Evolutionary conservation across 2,113 vertebrate genomes (phyloP).

Genomic region (Pterocles orientalis): DNA sequence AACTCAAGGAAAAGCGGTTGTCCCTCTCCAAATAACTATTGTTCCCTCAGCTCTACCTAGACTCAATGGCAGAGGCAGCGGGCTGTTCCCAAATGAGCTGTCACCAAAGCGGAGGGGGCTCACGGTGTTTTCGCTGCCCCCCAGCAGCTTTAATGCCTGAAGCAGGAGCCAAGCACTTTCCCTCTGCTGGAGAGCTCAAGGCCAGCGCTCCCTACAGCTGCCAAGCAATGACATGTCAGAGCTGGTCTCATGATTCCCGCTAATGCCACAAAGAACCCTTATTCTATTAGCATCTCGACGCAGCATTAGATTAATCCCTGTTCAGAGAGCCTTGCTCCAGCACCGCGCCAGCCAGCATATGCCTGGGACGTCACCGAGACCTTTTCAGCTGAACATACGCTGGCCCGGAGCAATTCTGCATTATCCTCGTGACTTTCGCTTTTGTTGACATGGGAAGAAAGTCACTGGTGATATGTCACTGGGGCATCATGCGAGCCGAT

Average conservation of each 20-base stretch:
- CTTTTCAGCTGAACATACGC: neutral
- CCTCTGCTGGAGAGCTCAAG: neutral
- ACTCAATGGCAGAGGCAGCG: neutral
- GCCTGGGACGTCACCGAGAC: neutral
- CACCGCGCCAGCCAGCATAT: neutral
- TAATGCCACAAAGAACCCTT: constrained; percentile 49
- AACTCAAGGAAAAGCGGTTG: neutral
- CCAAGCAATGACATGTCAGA: constrained; percentile 59
- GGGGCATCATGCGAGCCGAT: rapidly evolving
- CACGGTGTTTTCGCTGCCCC: neutral
- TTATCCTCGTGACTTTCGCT: neutral
- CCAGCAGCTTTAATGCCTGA: neutral
- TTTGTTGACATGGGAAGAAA: neutral
- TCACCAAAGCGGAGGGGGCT: neutral
- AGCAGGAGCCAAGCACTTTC: neutral
- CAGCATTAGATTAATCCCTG: constrained; percentile 26
- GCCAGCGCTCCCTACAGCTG: neutral
- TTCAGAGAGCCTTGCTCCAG: neutral
- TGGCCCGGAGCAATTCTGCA: neutral
- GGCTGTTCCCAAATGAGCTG: neutral
- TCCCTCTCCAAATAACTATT: neutral
- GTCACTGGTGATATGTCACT: neutral
- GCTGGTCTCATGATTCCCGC: constrained; percentile 25
- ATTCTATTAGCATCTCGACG: constrained; percentile 38
- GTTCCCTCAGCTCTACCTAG: neutral